These are phyloP conservation scores for Exocentrus adspersus DNA, from an alignment of 2,888 invertebrate genomes.

Conservation along the genomic window DNA sequence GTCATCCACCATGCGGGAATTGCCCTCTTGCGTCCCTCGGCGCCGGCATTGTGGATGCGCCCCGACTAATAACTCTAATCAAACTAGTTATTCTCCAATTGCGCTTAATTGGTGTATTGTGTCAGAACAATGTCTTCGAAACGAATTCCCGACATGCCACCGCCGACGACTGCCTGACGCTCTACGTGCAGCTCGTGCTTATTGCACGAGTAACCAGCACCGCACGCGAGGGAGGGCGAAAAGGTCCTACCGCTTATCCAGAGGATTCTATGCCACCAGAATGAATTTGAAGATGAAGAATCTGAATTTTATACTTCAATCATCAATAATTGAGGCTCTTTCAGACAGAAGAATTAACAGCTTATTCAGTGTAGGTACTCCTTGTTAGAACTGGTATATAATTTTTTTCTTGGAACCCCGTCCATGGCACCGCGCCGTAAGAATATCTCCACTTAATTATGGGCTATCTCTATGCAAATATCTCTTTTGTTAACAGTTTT, in stretches of 20 bases:
- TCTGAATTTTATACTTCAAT: no score
- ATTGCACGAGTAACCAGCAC: slow-evolving; percentile 27
- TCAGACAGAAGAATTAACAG: no score
- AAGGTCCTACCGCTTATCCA: no score
- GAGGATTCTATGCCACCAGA: no score
- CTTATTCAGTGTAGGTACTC: no score
- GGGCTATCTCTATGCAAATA: slow-evolving; percentile 40
- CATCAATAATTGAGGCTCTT: no score
- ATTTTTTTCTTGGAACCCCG: no score
- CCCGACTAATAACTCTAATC: slow-evolving; percentile 50
- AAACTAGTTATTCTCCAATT: slow-evolving; percentile 55
- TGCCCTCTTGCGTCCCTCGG: neutral
- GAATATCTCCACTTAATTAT: slow-evolving; percentile 37
- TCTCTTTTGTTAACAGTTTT: slow-evolving; percentile 31
- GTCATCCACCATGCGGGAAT: neutral
- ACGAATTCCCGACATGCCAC: slow-evolving; percentile 45
- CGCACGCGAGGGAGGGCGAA: neutral
- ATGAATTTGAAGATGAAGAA: no score
- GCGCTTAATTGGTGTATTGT: slow-evolving; percentile 55
- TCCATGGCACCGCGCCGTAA: neutral
- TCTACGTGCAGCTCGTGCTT: slow-evolving; percentile 21
- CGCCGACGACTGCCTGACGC: slow-evolving; percentile 25
- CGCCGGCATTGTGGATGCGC: slow-evolving; percentile 14
- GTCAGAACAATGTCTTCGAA: slow-evolving; percentile 46
- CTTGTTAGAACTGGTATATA: no score